Percentiles rank a stretch among this genome's conserved stretches.
Evolutionary conservation across 2,113 vertebrate species (phyloP).

Genomic region (Laticauda laticaudata): DNA sequence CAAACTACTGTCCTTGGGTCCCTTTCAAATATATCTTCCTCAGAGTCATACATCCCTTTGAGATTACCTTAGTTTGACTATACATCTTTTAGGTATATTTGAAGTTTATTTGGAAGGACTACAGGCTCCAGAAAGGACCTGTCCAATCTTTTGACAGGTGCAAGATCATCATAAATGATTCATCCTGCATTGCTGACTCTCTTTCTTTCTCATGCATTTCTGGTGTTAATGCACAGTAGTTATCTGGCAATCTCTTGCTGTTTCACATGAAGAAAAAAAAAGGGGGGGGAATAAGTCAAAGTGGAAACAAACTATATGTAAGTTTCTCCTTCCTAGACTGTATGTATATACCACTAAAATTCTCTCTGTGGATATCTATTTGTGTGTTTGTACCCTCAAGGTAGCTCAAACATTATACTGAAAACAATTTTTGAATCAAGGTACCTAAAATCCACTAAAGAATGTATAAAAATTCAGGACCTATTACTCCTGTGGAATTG

Average conservation of each 20-base stretch:
- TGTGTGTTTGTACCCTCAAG: neutral
- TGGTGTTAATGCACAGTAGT: neutral
- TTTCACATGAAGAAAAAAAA: neutral
- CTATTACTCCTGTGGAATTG: no score
- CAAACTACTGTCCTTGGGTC: neutral
- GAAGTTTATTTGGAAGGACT: neutral
- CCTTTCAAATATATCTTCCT: slow-evolving; percentile 6
- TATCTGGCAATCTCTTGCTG: neutral
- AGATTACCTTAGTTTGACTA: slow-evolving; percentile 6
- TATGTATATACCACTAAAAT: neutral
- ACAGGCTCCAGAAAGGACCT: neutral
- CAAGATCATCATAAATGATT: neutral
- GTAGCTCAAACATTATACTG: neutral
- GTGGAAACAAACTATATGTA: neutral
- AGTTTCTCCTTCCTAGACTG: neutral
- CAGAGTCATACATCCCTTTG: slow-evolving; percentile 13
- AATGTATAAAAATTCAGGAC: neutral
- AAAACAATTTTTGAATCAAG: neutral
- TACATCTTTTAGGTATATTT: neutral
- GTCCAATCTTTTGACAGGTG: slow-evolving; percentile 7
- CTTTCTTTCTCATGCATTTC: neutral
- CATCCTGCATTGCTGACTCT: neutral
- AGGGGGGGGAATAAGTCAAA: neutral
- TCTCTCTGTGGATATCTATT: neutral
- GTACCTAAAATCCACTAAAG: neutral